A percentile compares a stretch with the other conserved stretches of the same genome.
phyloP scores from a whole-genome alignment of 1,140 invertebrate genomes.

The Musca domestica region DNA sequence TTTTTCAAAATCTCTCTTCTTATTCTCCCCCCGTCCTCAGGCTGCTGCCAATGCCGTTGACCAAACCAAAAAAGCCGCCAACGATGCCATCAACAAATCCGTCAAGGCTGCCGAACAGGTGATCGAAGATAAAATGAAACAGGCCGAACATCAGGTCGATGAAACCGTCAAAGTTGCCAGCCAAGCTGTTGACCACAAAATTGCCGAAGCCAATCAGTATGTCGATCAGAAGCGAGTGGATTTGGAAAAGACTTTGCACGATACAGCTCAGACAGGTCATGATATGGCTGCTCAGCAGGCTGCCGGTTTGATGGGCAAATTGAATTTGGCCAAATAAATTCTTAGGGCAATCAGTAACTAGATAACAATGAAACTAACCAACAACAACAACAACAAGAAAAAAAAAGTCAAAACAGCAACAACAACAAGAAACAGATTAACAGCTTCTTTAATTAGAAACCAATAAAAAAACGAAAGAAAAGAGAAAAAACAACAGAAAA shows the following conservation, averaged over 20 bases:
- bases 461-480: background rate
- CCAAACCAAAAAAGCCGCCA: conserved; percentile 53
- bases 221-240: conserved; percentile 51
- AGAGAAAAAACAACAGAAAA: background rate
- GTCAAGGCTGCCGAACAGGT: conserved; percentile 51
- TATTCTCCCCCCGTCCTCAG: conserved; percentile 12
- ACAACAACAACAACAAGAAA: background rate
- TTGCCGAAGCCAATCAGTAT: conserved; percentile 53
- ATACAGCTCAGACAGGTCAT: conserved; percentile 42
- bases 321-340: conserved; percentile 44
- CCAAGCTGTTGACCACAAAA: conserved; percentile 51
- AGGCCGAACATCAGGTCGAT: conserved; percentile 49
- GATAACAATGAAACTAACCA: background rate
- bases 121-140: conserved; percentile 50
- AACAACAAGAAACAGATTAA: background rate
- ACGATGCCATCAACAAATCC: conserved; percentile 52
- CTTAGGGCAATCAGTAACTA: conserved; percentile 8
- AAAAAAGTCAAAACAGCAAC: background rate
- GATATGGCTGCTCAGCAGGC: conserved; percentile 45
- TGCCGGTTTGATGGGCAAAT: conserved; percentile 47
- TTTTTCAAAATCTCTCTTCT: background rate
- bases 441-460: background rate
- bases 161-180: conserved; percentile 49
- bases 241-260: conserved; percentile 48
- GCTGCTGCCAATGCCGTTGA: conserved; percentile 51